A percentile compares a stretch with the other conserved stretches of the same genome.
Conservation (phyloP, 2,113 vertebrate species). For the Sitta europaea region DNA sequence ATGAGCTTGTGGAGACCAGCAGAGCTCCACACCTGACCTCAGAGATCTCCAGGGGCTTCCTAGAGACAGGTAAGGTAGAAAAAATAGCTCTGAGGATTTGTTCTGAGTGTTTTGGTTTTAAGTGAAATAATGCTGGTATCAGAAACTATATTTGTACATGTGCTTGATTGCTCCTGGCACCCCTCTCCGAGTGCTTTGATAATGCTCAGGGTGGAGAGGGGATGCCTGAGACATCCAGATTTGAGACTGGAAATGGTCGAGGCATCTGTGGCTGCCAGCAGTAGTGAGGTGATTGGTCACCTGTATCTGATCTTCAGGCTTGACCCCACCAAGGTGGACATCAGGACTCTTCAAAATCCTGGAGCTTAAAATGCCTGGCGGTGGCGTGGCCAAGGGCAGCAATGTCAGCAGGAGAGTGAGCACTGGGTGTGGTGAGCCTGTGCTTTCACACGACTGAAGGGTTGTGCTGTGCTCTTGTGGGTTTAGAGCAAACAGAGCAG, state of each 20-base stretch:
- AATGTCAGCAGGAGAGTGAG: background rate
- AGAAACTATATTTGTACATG: rapidly evolving
- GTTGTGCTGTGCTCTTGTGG: background rate
- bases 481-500: background rate
- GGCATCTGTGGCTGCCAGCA: background rate
- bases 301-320: background rate
- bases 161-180: background rate
- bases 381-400: too few relatives aligned
- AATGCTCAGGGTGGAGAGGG: background rate
- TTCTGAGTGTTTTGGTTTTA: background rate
- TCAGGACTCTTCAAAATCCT: background rate
- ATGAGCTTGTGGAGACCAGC: rapidly evolving
- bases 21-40: background rate
- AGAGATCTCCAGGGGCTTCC: background rate
- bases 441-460: rapidly evolving
- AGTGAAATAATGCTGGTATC: background rate
- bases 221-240: background rate
- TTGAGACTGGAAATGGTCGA: background rate
- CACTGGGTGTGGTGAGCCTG: rapidly evolving
- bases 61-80: background rate
- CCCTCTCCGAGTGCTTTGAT: background rate
- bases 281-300: too few relatives aligned
- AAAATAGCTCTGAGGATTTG: background rate
- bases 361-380: background rate
- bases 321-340: background rate